Conservation (phyloP, 2,888 invertebrate species). For the Muscina levida region DNA sequence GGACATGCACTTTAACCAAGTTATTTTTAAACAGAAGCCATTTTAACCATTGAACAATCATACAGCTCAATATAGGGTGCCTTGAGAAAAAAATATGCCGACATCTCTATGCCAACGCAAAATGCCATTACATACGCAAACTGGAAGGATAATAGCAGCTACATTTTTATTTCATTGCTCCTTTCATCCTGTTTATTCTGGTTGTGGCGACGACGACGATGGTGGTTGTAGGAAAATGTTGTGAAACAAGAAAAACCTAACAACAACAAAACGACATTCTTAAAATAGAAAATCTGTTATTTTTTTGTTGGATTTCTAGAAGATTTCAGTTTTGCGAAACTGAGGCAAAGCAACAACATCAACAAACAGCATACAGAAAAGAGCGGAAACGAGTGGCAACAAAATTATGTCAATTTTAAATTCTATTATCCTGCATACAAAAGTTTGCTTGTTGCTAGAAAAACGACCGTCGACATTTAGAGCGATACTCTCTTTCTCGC, state of each 20-base stretch:
- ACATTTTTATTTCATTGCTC: conserved; percentile 8
- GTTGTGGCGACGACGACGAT: background rate
- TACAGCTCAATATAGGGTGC: no score
- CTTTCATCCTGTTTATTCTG: background rate
- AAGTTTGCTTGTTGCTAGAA: background rate
- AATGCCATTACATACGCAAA: background rate
- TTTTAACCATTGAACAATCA: no score
- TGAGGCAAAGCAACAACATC: no score
- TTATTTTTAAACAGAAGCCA: no score
- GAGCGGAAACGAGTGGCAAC: conserved; percentile 12
- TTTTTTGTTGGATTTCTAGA: no score
- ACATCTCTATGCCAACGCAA: background rate
- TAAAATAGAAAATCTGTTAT: background rate
- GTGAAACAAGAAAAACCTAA: background rate
- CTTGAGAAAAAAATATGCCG: no score
- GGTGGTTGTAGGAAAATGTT: background rate
- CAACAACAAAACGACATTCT: background rate
- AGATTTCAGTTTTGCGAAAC: no score
- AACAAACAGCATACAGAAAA: background rate
- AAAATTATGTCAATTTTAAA: conserved; percentile 54
- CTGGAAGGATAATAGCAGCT: conserved; percentile 11
- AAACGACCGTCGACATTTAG: no score
- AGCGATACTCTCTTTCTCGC: no score
- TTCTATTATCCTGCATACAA: conserved; percentile 47
- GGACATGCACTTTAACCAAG: no score